phyloP scores from a whole-genome alignment of 1,140 invertebrate species.

The Lasaia peninsularis region DNA sequence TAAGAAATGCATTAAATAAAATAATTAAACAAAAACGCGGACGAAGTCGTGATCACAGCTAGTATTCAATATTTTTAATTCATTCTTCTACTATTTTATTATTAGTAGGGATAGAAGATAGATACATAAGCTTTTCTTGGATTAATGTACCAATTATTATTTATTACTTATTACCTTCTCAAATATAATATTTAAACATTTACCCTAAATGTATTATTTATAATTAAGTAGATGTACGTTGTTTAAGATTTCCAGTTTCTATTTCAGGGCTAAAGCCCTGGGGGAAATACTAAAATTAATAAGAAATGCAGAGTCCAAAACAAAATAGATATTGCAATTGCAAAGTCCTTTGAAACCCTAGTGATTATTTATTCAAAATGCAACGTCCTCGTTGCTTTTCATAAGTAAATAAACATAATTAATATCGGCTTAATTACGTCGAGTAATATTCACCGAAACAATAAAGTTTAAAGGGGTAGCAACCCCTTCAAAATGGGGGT shows the following conservation, averaged over 20 bases:
- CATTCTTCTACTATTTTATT: no score
- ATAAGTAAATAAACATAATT: slow-evolving; percentile 55
- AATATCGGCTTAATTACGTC: slow-evolving; percentile 46
- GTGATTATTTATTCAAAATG: slow-evolving; percentile 33
- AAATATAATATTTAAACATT: no score
- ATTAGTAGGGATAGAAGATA: no score
- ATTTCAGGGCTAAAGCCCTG: neutral
- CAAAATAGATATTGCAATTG: neutral
- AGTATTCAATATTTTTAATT: no score
- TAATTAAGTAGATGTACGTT: neutral
- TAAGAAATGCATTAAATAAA: no score
- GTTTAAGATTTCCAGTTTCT: neutral
- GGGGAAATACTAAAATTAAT: neutral
- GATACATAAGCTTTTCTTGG: no score
- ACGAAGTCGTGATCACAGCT: no score
- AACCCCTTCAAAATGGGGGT: slow-evolving; percentile 32
- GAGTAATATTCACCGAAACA: slow-evolving; percentile 42
- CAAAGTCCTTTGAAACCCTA: slow-evolving; percentile 14
- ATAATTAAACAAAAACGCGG: no score
- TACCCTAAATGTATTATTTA: no score
- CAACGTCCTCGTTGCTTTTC: slow-evolving; percentile 14
- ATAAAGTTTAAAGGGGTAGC: slow-evolving; percentile 35
- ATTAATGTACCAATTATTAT: no score
- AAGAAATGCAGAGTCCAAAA: neutral
- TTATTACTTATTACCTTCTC: no score